phyloP scores from a whole-genome alignment of 2,797 vertebrate species.

The Megaceryle alcyon region DNA sequence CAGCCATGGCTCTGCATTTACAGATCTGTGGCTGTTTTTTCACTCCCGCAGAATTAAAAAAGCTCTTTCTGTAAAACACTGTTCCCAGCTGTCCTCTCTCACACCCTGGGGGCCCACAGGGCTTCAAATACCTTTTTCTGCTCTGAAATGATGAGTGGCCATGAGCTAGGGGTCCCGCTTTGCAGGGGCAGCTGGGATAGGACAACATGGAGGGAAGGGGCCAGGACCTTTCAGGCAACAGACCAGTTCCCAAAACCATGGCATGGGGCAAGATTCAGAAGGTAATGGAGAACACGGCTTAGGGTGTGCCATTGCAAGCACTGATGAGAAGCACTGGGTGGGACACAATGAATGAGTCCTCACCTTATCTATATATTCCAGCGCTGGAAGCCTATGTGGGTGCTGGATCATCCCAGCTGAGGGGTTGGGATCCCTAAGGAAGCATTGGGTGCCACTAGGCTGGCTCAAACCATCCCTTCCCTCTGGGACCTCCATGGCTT shows the following conservation, averaged over 20 bases:
- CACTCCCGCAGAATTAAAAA: not conserved
- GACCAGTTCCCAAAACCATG: not conserved
- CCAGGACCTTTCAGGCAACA: not conserved
- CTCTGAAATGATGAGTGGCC: not conserved
- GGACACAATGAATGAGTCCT: not conserved
- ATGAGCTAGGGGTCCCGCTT: rapidly evolving
- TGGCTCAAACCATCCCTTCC: not conserved
- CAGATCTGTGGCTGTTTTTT: not conserved
- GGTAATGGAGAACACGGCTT: not conserved
- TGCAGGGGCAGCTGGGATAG: not conserved
- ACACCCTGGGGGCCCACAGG: not conserved
- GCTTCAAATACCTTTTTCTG: not conserved
- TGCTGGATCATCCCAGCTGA: not conserved
- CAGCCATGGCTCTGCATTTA: not conserved
- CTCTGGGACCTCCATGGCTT: not conserved
- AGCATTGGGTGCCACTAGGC: not conserved
- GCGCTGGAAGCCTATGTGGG: not conserved
- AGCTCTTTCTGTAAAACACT: not conserved
- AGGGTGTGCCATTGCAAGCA: not conserved
- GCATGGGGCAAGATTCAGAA: rapidly evolving
- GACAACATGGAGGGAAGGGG: not conserved
- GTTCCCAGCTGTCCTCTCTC: not conserved
- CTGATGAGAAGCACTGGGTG: not conserved
- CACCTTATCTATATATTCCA: rapidly evolving
- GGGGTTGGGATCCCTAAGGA: not conserved